Conservation (phyloP, 2,113 vertebrate species). For the Anoura caudifer region DNA sequence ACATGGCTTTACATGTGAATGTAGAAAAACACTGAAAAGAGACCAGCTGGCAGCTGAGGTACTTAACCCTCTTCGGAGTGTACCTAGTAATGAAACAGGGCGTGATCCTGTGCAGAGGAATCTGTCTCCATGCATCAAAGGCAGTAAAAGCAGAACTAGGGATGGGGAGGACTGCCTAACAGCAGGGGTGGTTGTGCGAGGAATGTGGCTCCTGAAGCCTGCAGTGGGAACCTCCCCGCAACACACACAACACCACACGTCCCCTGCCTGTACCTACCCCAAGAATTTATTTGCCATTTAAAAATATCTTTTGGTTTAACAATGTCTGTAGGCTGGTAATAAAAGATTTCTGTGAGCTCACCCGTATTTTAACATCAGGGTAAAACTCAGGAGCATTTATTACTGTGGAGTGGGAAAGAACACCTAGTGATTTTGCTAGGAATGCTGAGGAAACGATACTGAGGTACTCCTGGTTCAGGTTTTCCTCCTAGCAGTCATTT, state of each 20-base stretch:
- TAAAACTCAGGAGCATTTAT: neutral
- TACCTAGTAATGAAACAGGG: neutral
- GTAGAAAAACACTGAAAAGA: neutral
- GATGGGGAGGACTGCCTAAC: neutral
- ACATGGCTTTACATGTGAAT: neutral
- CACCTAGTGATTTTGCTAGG: neutral
- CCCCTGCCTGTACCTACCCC: no score
- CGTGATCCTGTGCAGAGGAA: neutral
- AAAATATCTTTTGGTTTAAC: conserved; percentile 29
- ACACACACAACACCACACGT: neutral
- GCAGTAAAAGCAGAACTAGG: neutral
- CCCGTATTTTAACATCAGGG: neutral
- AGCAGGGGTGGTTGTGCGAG: neutral
- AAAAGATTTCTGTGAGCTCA: neutral
- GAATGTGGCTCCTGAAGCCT: neutral
- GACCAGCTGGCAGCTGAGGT: neutral
- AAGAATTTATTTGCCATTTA: neutral
- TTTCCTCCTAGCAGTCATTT: conserved; percentile 44
- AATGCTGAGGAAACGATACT: neutral
- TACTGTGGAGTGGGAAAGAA: neutral
- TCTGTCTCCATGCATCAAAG: neutral
- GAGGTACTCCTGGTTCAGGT: conserved; percentile 34
- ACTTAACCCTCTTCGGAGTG: neutral
- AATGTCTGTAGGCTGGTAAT: neutral
- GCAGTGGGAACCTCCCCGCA: neutral